Conservation (phyloP, 2,797 vertebrate genomes). For the Macropus fuliginosus region DNA sequence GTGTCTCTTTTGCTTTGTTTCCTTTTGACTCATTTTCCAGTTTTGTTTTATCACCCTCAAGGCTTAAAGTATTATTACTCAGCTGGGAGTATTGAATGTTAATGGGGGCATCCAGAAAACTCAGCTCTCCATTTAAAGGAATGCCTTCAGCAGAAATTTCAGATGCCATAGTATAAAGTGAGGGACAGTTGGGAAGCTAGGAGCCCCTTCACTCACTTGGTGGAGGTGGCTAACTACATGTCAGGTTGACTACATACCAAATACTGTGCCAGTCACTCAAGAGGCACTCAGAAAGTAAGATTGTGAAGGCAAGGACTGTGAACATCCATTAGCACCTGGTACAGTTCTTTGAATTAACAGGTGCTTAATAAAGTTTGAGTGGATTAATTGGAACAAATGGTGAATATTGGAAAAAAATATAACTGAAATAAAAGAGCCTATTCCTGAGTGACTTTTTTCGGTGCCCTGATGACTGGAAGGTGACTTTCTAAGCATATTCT, state of each 20-base stretch:
- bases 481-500: conserved; percentile 26
- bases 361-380: not conserved
- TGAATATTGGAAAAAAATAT: not conserved
- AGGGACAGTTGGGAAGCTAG: not conserved
- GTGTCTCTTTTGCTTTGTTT: not conserved
- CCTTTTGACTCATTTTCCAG: not conserved
- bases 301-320: not conserved
- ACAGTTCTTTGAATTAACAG: not conserved
- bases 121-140: not conserved
- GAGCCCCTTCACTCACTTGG: not conserved
- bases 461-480: not conserved
- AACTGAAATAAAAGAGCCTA: not conserved
- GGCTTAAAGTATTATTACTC: not conserved
- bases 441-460: not conserved
- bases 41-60: not conserved
- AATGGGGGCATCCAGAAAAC: not conserved
- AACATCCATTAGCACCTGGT: not conserved
- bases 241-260: not conserved
- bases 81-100: not conserved
- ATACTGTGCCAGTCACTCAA: not conserved
- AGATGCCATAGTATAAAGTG: not conserved
- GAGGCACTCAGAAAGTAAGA: not conserved
- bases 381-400: not conserved
- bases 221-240: not conserved
- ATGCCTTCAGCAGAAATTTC: not conserved